Evolutionary conservation across 2,113 vertebrate genomes (phyloP).

Genomic region (Ondatra zibethicus): DNA sequence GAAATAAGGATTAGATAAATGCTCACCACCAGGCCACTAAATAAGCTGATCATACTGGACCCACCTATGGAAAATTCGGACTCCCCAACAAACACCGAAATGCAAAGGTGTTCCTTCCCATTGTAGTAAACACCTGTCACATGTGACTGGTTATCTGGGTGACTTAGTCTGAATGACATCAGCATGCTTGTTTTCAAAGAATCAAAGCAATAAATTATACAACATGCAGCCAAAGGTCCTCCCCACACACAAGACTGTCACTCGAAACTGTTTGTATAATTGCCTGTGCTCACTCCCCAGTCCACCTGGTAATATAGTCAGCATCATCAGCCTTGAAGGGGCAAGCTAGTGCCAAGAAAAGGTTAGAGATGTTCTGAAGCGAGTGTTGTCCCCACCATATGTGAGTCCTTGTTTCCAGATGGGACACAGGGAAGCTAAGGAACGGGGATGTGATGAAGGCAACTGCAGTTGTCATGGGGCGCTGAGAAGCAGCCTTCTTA

Average conservation of each 20-base stretch:
- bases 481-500: background rate
- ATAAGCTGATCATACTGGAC: background rate
- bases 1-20: background rate
- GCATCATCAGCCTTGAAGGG: background rate
- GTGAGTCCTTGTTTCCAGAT: background rate
- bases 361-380: background rate
- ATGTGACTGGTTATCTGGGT: background rate
- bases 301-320: background rate
- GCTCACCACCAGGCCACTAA: background rate
- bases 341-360: background rate
- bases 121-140: background rate
- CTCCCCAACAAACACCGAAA: background rate
- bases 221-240: background rate
- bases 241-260: background rate
- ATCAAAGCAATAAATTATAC: background rate
- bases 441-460: accelerated
- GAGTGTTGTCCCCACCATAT: too few species aligned
- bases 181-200: background rate
- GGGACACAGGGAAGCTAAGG: background rate
- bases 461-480: background rate
- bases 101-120: background rate
- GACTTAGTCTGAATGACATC: background rate
- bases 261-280: background rate
- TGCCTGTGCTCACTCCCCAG: too few species aligned
- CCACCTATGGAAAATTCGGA: background rate